phyloP scores from a whole-genome alignment of 2,888 invertebrate genomes.

The Mechanitis messenoides region DNA sequence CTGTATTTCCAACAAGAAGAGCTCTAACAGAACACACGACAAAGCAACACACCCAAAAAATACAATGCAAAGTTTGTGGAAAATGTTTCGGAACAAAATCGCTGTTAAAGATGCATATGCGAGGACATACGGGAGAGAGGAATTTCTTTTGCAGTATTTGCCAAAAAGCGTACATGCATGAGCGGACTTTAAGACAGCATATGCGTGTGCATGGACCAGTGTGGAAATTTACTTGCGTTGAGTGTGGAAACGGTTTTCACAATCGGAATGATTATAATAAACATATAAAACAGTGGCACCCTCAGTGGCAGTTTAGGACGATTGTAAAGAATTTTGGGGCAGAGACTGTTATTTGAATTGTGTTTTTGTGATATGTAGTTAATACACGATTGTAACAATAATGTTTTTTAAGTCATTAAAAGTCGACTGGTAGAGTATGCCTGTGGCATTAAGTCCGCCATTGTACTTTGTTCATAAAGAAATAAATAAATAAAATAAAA shows the following conservation, averaged over 20 bases:
- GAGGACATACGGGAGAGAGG: slow-evolving; percentile 63
- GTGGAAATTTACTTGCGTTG: slow-evolving; percentile 56
- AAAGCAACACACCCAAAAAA: slow-evolving; percentile 60
- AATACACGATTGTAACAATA: neutral
- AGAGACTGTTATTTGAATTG: slow-evolving; percentile 31
- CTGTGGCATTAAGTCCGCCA: too few species aligned
- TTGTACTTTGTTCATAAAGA: too few species aligned
- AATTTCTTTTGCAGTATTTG: slow-evolving; percentile 62
- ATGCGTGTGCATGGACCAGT: slow-evolving; percentile 60
- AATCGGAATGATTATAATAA: slow-evolving; percentile 60
- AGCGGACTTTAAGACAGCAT: slow-evolving; percentile 61
- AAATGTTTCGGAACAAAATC: slow-evolving; percentile 65
- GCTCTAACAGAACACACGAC: slow-evolving; percentile 66
- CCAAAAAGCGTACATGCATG: slow-evolving; percentile 66
- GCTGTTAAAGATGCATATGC: slow-evolving; percentile 58
- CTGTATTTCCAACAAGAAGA: slow-evolving; percentile 53
- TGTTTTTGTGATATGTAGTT: neutral
- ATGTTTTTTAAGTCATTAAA: neutral
- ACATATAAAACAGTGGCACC: slow-evolving; percentile 67
- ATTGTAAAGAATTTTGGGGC: slow-evolving; percentile 50
- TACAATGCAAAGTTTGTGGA: slow-evolving; percentile 60
- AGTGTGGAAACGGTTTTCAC: slow-evolving; percentile 59
- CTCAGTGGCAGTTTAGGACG: slow-evolving; percentile 57
- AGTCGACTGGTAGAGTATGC: too few species aligned
- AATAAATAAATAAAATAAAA: too few species aligned